A percentile compares a stretch with the other conserved stretches of the same genome.
Evolutionary conservation across 2,888 invertebrate genomes (phyloP).

Genomic region (Nebria salina): DNA sequence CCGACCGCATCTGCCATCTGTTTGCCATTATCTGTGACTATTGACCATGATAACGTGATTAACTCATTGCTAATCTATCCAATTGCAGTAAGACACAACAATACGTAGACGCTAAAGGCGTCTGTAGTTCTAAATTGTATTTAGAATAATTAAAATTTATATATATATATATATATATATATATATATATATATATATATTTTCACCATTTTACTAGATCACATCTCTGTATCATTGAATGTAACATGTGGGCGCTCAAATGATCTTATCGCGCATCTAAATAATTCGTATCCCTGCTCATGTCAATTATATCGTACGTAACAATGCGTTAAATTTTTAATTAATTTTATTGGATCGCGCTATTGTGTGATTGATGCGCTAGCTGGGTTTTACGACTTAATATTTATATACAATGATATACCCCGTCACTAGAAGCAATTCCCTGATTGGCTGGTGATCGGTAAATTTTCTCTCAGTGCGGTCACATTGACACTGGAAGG

Average conservation of each 20-base stretch:
- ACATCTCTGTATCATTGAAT: neutral
- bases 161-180: too few species aligned
- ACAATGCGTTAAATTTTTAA: conserved; percentile 11
- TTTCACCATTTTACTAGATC: neutral
- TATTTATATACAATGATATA: neutral
- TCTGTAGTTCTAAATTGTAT: neutral
- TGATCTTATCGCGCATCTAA: conserved; percentile 15
- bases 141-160: too few species aligned
- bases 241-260: neutral
- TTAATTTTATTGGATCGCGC: conserved; percentile 21
- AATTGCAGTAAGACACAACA: neutral
- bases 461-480: neutral
- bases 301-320: conserved; percentile 6
- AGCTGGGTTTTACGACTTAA: conserved; percentile 13
- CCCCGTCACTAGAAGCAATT: neutral
- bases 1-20: conserved; percentile 64
- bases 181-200: too few species aligned
- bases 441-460: conserved; percentile 1
- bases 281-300: neutral
- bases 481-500: neutral
- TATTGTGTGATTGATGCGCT: conserved; percentile 2
- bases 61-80: conserved; percentile 61
- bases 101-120: neutral
- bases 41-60: conserved; percentile 61
- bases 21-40: conserved; percentile 62